Evolutionary conservation across 35 echinoderm and acorn worm species (phyloP).

Genomic region (Amphiura filiformis): DNA sequence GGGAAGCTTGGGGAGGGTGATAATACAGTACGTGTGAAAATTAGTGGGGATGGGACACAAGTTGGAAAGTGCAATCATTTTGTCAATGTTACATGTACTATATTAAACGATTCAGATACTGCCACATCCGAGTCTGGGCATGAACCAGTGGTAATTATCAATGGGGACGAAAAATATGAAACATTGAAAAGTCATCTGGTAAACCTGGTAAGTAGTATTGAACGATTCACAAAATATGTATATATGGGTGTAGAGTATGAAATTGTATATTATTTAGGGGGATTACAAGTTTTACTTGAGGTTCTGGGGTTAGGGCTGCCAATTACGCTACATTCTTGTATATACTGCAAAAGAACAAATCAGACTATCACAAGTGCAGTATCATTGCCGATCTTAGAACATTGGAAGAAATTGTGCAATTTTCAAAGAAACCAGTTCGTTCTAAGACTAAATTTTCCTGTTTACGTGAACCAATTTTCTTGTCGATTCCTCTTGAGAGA

Average conservation of each 20-base stretch:
- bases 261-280: constrained; percentile 41
- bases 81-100: constrained; percentile 51
- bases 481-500: constrained; percentile 40
- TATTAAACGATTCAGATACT: constrained; percentile 29
- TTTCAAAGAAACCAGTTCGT: constrained; percentile 43
- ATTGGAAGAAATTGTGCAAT: constrained; percentile 54
- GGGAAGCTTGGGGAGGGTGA: neutral
- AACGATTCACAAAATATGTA: constrained; percentile 16
- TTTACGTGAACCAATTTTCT: constrained; percentile 39
- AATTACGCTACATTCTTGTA: constrained; percentile 43
- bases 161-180: constrained; percentile 49
- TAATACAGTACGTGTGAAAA: constrained; percentile 8
- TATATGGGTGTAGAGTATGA: constrained; percentile 6
- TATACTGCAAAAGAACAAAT: constrained; percentile 64
- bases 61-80: constrained; percentile 34
- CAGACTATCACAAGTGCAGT: constrained; percentile 36
- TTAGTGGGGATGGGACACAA: constrained; percentile 50
- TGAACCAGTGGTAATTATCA: constrained; percentile 35
- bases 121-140: constrained; percentile 44
- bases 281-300: constrained; percentile 56
- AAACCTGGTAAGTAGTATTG: constrained; percentile 30
- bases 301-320: constrained; percentile 43
- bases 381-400: constrained; percentile 50
- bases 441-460: constrained; percentile 62
- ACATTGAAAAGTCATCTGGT: constrained; percentile 19